Base-by-base conservation (phyloP, 2,113 vertebrate species). In the Poicephalus gulielmi region DNA sequence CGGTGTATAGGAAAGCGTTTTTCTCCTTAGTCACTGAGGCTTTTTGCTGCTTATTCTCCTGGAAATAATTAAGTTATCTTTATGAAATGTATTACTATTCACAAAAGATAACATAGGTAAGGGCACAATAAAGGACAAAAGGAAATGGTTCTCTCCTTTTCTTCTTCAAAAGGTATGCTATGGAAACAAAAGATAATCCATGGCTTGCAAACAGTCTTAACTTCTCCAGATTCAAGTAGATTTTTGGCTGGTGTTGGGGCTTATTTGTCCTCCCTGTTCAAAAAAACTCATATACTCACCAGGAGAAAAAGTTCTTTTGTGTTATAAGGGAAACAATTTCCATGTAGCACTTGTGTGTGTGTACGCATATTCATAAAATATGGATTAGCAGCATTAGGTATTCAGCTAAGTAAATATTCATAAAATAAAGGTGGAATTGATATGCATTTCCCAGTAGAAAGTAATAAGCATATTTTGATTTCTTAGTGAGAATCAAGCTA, bases 381-480 rank as follows among this genome's bases (percentile, higher is more conserved):
- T 86, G 91, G 83, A 96, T 97, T 97, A 95, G 90, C 90, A 90
- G 88, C 35, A 75, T 69, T 86, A 94, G 90, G 86, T 94, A 71
- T 96, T 96, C 95, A 95, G 74, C 95, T 95, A 90, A 93, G 83
- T 88, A 96, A 96, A 93, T 84, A 94, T 95, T 96, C 64, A 94
- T 95, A 93, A 96, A 92, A 95, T 94, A 96, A 96, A 95, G 55
- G 83, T 90, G 80, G 87, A 96, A 93, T 90, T 83, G 76, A 82
- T 86, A 81, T 86, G n/a, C 74, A 70, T 92, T 95, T 96, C 86
- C 91, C 93, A 73, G 55, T 53, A 76, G 91, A 92, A 18, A 86
- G 10, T 75, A 92, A 90, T 90, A 94, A 94, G 83, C 69, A 55
- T 88, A 75, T 88, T 93, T 94, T 93, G 64, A 88, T 90, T 95